These are phyloP conservation scores for Aphrophora alni DNA, from an alignment of 2,888 invertebrate genomes.

Conservation along the genomic window DNA sequence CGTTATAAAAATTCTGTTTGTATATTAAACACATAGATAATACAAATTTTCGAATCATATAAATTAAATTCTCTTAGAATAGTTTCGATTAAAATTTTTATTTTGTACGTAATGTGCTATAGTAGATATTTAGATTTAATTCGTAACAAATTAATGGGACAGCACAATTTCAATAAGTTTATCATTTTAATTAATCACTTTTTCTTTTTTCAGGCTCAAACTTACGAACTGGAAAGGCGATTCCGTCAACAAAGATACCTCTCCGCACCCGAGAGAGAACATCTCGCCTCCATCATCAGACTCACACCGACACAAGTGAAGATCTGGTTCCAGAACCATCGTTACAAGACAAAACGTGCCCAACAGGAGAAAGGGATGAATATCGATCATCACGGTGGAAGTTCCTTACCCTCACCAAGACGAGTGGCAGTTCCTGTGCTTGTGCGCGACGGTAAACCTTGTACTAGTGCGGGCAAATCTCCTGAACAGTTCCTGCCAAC, in stretches of 20 bases:
- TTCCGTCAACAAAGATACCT: constrained; percentile 96
- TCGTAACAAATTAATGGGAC: too few relatives aligned
- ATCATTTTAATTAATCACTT: not conserved
- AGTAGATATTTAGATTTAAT: too few relatives aligned
- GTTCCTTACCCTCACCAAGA: constrained; percentile 78
- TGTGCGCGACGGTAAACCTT: constrained; percentile 93
- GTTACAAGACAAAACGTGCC: constrained; percentile 98
- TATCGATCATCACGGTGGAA: constrained; percentile 48
- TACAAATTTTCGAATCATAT: too few relatives aligned
- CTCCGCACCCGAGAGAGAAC: constrained; percentile 97
- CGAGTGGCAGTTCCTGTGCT: constrained; percentile 94
- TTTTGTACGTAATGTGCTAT: too few relatives aligned
- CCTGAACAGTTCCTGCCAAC: constrained; percentile 51
- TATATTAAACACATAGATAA: too few relatives aligned
- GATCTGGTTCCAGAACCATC: constrained; percentile 99
- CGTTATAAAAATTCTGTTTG: too few relatives aligned
- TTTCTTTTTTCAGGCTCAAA: constrained; percentile 71
- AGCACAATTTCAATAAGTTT: too few relatives aligned
- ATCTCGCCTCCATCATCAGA: constrained; percentile 91
- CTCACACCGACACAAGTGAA: constrained; percentile 96
- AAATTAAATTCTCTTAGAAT: too few relatives aligned
- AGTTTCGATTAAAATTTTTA: too few relatives aligned
- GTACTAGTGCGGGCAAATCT: constrained; percentile 58
- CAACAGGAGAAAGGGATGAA: constrained; percentile 82
- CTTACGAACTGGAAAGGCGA: constrained; percentile 92